These are phyloP conservation scores for Agelaius phoeniceus DNA, from an alignment of 2,113 vertebrate species.

Conservation along the genomic window DNA sequence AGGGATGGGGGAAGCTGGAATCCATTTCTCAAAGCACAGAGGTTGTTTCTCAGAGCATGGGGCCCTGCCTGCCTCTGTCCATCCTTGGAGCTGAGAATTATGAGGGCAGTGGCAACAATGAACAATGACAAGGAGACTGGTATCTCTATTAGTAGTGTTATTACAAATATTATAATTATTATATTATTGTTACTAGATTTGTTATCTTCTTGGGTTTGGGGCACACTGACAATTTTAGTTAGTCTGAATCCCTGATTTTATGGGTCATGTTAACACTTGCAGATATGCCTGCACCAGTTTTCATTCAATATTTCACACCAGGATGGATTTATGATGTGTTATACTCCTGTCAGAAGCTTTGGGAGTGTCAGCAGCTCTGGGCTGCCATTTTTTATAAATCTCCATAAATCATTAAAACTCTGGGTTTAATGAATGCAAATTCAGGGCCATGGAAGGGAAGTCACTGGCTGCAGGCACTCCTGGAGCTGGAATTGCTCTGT, in stretches of 20 bases:
- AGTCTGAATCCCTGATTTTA: background rate
- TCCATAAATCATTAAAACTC: constrained; percentile 30
- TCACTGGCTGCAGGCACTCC: background rate
- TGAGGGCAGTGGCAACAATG: background rate
- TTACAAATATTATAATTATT: background rate
- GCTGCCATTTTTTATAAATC: background rate
- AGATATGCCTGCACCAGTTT: background rate
- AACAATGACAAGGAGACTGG: background rate
- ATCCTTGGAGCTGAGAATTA: background rate
- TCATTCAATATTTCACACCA: background rate
- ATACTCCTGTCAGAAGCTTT: constrained; percentile 3
- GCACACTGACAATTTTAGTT: background rate
- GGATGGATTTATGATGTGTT: background rate
- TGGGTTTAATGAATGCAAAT: constrained; percentile 29
- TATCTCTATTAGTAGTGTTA: background rate
- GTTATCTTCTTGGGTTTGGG: background rate
- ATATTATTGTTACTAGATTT: background rate
- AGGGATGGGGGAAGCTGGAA: background rate
- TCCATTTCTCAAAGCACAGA: background rate
- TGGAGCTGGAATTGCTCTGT: background rate
- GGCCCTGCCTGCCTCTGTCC: background rate
- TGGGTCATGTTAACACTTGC: background rate
- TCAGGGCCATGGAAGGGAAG: background rate
- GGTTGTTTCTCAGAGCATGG: background rate
- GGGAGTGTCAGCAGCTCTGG: background rate